Percentiles rank a stretch among this genome's conserved stretches.
phyloP scores from a whole-genome alignment of 1,140 invertebrate genomes.

The Holcopasites calliopsidis region DNA sequence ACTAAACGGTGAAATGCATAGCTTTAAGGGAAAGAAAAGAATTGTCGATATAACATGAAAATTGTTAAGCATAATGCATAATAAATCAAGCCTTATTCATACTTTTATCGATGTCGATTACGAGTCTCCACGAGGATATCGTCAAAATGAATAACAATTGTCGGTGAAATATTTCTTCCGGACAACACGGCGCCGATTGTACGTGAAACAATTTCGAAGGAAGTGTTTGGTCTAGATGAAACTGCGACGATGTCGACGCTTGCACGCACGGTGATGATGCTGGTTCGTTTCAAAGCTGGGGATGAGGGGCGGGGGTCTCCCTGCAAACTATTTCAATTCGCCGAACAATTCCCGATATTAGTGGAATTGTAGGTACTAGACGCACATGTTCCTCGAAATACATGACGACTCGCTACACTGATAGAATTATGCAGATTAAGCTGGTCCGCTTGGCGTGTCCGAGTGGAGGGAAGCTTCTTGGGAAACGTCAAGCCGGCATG shows the following conservation, averaged over 20 bases:
- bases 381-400: slow-evolving; percentile 41
- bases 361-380: slow-evolving; percentile 45
- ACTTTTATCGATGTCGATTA: neutral
- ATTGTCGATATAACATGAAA: too few relatives aligned
- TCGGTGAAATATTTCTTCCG: neutral
- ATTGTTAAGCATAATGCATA: too few relatives aligned
- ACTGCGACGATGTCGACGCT: neutral
- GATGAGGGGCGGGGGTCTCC: too few relatives aligned
- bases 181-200: neutral
- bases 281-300: too few relatives aligned
- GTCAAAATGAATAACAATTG: too few relatives aligned
- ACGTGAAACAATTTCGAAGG: slow-evolving; percentile 12
- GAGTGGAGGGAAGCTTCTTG: slow-evolving; percentile 26
- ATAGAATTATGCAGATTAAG: slow-evolving; percentile 62
- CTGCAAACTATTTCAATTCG: slow-evolving; percentile 59
- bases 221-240: slow-evolving; percentile 6
- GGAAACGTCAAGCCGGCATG: slow-evolving; percentile 27
- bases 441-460: slow-evolving; percentile 40
- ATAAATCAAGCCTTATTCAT: too few relatives aligned
- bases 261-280: slow-evolving; percentile 26
- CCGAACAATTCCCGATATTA: slow-evolving; percentile 60
- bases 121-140: neutral
- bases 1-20: too few relatives aligned
- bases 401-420: slow-evolving; percentile 16
- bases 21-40: too few relatives aligned